phyloP scores from a whole-genome alignment of 2,888 invertebrate species.

The Macrophya alboannulata region DNA sequence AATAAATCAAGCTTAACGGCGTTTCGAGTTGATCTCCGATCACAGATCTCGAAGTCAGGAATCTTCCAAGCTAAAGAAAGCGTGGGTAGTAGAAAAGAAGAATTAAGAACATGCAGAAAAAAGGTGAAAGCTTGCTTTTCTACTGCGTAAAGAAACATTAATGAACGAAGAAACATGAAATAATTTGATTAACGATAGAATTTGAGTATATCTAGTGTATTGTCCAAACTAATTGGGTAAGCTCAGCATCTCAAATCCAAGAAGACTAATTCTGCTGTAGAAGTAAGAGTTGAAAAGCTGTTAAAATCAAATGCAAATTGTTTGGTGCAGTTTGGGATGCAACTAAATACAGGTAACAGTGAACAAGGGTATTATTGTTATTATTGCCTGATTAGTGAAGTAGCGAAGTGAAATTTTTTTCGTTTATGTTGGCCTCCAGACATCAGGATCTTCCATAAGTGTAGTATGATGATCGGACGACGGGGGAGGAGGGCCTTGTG shows the following conservation, averaged over 20 bases:
- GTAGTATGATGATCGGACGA: conserved; percentile 89
- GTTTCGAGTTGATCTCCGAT: background rate
- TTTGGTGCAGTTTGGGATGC: background rate
- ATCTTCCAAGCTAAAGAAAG: background rate
- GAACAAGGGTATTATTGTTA: conserved; percentile 70
- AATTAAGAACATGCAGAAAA: background rate
- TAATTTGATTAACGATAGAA: background rate
- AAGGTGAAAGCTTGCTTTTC: background rate
- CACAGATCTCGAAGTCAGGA: background rate
- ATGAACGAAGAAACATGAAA: background rate
- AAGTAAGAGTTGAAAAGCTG: background rate
- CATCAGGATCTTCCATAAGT: conserved; percentile 95
- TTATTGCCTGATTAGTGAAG: conserved; percentile 79
- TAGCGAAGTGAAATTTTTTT: conserved; percentile 75
- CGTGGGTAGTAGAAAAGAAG: background rate
- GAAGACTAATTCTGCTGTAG: background rate
- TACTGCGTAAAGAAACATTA: background rate
- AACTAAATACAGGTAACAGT: conserved; percentile 57
- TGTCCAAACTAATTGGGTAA: background rate
- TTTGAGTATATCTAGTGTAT: background rate
- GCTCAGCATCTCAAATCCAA: background rate
- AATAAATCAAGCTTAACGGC: background rate
- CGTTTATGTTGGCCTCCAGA: conserved; percentile 95
- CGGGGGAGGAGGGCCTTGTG: conserved; percentile 84
- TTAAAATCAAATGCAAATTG: background rate